Conservation (phyloP, 2,113 vertebrate species). For the Oceanites oceanicus region DNA sequence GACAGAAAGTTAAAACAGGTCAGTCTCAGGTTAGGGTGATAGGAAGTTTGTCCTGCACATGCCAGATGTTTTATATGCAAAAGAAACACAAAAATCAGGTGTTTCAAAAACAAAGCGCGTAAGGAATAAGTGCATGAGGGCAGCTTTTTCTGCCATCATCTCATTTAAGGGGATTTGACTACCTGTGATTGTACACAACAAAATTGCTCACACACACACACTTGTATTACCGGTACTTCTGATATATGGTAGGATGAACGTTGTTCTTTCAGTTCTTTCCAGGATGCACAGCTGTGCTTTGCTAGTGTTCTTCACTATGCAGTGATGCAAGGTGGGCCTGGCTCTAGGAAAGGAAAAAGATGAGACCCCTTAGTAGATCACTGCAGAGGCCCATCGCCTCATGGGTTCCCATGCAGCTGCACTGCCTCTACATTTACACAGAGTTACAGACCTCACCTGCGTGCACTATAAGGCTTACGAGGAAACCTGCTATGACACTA, state of each 20-base stretch:
- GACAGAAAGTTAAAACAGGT: conserved; percentile 57
- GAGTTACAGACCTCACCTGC: fast-evolving
- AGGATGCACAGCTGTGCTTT: not conserved
- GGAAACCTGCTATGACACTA: not conserved
- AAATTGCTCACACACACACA: not conserved
- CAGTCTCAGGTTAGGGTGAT: not conserved
- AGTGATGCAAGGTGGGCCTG: not conserved
- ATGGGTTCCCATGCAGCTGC: not conserved
- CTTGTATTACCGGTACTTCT: not conserved
- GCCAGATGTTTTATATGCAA: not conserved
- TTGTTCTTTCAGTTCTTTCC: too few species aligned
- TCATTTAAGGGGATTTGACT: not conserved
- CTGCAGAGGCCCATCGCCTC: not conserved
- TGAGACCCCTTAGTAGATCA: not conserved
- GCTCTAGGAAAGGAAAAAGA: not conserved
- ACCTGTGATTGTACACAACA: fast-evolving
- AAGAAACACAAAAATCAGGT: not conserved
- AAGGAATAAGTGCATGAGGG: not conserved
- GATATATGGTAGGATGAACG: fast-evolving
- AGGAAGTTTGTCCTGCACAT: not conserved
- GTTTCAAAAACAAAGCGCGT: not conserved
- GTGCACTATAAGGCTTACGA: fast-evolving
- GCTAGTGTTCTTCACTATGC: not conserved
- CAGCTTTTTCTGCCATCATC: not conserved
- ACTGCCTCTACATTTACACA: fast-evolving